Conservation (phyloP, 2,797 vertebrate species). For the Myotis pilosus region DNA sequence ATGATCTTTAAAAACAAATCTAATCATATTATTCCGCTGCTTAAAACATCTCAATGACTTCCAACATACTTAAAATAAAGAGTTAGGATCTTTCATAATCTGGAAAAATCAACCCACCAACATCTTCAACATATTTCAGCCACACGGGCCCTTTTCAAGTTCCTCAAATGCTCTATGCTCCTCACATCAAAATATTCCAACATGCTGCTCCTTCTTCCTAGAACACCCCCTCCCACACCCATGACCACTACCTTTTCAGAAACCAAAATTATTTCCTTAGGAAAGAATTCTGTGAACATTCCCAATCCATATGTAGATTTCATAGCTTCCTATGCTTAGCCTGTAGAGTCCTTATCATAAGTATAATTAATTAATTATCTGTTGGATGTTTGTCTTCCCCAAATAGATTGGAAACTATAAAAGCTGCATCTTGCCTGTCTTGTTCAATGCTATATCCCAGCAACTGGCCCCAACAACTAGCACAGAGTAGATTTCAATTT, state of each 20-base stretch:
- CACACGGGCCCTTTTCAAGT: background rate
- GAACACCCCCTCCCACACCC: background rate
- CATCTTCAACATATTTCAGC: background rate
- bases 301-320: background rate
- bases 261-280: background rate
- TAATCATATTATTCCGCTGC: background rate
- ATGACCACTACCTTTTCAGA: background rate
- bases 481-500: background rate
- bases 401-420: background rate
- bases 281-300: background rate
- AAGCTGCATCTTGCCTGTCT: background rate
- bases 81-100: background rate
- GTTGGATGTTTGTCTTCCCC: background rate
- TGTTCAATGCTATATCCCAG: background rate
- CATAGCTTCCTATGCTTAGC: background rate
- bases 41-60: slow-evolving; percentile 5
- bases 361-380: background rate
- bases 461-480: background rate
- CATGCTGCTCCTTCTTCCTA: background rate
- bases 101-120: background rate
- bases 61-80: background rate
- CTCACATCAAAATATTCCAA: background rate
- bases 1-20: slow-evolving; percentile 42
- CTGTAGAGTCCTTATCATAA: background rate
- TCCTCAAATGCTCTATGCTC: background rate